These are phyloP conservation scores for Myotis daubentonii DNA, from an alignment of 2,797 vertebrate species.

Conservation along the genomic window DNA sequence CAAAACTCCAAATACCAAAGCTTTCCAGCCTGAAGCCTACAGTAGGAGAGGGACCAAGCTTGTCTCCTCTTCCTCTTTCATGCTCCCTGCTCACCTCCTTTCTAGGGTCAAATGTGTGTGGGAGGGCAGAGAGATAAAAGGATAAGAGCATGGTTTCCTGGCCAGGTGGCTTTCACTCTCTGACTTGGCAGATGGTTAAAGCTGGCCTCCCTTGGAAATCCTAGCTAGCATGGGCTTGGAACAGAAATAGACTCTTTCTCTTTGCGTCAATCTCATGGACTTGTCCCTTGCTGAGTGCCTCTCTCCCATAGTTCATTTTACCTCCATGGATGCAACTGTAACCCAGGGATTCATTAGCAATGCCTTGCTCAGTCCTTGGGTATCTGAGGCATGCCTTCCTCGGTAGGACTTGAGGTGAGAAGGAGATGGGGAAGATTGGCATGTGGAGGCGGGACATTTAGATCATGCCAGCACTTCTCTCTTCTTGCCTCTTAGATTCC, in stretches of 20 bases:
- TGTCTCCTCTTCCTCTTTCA: background rate
- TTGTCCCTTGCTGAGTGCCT: background rate
- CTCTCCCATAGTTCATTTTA: background rate
- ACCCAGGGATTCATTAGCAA: background rate
- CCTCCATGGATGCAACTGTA: background rate
- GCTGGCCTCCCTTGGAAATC: conserved; percentile 2
- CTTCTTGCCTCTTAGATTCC: background rate
- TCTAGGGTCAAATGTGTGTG: background rate
- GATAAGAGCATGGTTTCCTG: conserved; percentile 1
- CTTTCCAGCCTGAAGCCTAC: background rate
- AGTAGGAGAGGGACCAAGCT: background rate
- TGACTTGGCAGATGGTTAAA: conserved; percentile 55
- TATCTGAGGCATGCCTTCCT: background rate
- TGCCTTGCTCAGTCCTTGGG: background rate
- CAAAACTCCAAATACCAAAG: background rate
- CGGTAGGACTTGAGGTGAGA: background rate
- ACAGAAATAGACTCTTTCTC: background rate
- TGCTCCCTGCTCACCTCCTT: background rate
- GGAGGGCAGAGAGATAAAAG: background rate
- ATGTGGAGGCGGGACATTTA: background rate
- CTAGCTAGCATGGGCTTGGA: background rate
- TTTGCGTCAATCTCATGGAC: background rate
- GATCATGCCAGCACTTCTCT: background rate
- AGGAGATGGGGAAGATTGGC: background rate
- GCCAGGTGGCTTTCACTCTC: conserved; percentile 43